Percentiles rank a stretch among this genome's conserved stretches.
These are phyloP conservation scores for Diaphora mendica DNA, from an alignment of 2,888 invertebrate species.

Conservation along the genomic window DNA sequence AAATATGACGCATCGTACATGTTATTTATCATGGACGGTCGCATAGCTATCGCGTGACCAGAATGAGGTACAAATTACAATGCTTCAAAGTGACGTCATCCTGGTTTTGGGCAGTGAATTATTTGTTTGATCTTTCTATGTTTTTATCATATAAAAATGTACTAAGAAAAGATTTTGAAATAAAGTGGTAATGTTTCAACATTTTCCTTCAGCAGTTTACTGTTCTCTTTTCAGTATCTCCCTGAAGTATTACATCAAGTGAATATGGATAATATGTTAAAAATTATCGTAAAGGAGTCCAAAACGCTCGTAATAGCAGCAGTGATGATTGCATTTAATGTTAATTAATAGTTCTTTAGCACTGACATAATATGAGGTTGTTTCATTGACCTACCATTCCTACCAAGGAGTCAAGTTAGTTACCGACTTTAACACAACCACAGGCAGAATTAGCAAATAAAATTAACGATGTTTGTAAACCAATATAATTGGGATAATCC, in stretches of 20 bases:
- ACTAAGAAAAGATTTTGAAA: too few species aligned
- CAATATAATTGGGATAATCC: constrained; percentile 12
- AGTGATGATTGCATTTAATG: too few species aligned
- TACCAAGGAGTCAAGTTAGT: neutral
- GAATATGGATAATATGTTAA: too few species aligned
- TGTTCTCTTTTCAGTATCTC: neutral
- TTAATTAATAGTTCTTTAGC: too few species aligned
- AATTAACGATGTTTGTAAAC: constrained; percentile 10
- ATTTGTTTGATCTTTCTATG: neutral
- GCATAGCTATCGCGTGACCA: constrained; percentile 29
- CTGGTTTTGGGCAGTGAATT: constrained; percentile 32
- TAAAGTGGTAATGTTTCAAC: too few species aligned
- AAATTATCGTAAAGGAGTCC: too few species aligned
- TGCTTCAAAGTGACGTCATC: constrained; percentile 28
- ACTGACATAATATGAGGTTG: neutral
- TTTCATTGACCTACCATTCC: neutral
- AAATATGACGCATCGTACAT: constrained; percentile 41
- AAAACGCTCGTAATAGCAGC: too few species aligned
- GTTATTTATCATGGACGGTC: constrained; percentile 3
- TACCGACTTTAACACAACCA: constrained; percentile 1
- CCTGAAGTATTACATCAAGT: too few species aligned
- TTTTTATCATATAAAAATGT: too few species aligned
- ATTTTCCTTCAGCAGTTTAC: neutral
- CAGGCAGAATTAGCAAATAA: neutral
- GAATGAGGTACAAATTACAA: constrained; percentile 17